phyloP scores from a whole-genome alignment of 92 coral and sea anemone genomes.

The Hydrozoanthus gracilis region DNA sequence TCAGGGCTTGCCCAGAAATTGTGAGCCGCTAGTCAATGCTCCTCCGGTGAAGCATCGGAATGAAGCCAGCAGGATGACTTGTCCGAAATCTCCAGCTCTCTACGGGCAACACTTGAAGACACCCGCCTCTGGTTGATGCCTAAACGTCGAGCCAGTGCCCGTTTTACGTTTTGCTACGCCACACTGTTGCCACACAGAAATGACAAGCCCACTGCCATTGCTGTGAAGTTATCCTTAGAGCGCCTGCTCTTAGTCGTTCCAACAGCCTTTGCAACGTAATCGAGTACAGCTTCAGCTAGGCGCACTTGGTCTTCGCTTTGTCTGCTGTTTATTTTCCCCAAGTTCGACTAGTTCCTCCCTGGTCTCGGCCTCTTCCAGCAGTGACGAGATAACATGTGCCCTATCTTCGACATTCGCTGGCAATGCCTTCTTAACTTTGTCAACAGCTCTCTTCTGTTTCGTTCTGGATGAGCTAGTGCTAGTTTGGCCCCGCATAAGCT shows the following conservation, averaged over 20 bases:
- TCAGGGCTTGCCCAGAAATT: not conserved
- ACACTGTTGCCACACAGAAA: slow-evolving; percentile 14
- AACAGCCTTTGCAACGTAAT: not conserved
- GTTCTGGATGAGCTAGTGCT: no score
- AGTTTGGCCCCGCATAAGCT: no score
- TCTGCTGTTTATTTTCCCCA: not conserved
- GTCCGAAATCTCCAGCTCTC: not conserved
- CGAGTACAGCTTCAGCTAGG: not conserved
- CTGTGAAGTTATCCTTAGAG: not conserved
- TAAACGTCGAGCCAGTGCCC: no score
- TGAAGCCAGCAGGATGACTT: not conserved
- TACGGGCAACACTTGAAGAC: not conserved
- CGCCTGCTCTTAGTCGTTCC: not conserved
- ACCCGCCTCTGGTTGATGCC: slow-evolving; percentile 5
- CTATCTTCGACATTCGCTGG: not conserved
- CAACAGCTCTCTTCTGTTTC: slow-evolving; percentile 19
- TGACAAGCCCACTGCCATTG: not conserved
- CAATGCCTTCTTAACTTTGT: not conserved
- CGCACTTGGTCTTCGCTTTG: not conserved
- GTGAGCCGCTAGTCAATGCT: not conserved
- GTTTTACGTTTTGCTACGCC: not conserved
- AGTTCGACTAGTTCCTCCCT: not conserved
- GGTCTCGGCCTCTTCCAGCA: not conserved
- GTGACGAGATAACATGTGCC: not conserved
- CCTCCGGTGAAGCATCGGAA: not conserved